phyloP scores from a whole-genome alignment of 2,113 vertebrate species.

The Turdus rufiventris region DNA sequence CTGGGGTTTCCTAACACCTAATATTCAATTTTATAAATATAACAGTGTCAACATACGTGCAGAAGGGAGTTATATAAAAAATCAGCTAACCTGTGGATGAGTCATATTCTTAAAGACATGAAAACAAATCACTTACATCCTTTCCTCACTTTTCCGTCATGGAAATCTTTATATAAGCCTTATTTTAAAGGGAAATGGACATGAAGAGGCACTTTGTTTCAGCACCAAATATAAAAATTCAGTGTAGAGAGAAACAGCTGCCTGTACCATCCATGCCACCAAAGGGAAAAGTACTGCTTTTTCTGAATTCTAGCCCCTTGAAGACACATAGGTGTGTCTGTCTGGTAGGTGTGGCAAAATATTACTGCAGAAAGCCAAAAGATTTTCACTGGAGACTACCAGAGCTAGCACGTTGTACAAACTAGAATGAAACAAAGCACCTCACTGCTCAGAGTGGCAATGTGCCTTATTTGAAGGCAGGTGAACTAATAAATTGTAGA shows the following conservation, averaged over 20 bases:
- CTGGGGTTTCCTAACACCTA: not conserved
- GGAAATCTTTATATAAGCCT: not conserved
- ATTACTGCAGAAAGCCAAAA: not conserved
- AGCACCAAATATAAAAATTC: not conserved
- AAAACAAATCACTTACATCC: not conserved
- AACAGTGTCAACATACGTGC: not conserved
- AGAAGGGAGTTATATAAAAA: not conserved
- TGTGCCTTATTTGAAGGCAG: not conserved
- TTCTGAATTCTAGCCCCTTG: not conserved
- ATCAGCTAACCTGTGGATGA: not conserved
- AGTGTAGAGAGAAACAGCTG: not conserved
- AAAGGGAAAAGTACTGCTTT: not conserved
- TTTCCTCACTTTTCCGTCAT: not conserved
- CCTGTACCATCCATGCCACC: not conserved
- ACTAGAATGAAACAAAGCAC: not conserved
- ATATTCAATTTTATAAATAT: not conserved
- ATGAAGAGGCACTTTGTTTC: not conserved
- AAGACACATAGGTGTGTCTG: not conserved
- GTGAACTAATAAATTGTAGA: not conserved
- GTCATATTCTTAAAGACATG: not conserved
- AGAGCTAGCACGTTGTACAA: not conserved
- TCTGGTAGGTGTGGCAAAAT: not conserved
- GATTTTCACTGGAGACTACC: not conserved
- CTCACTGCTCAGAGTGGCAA: not conserved
- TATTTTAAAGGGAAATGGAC: not conserved